These are phyloP conservation scores for Petrocephalus schoutedeni DNA, from an alignment of 2,797 vertebrate species.

Conservation along the genomic window DNA sequence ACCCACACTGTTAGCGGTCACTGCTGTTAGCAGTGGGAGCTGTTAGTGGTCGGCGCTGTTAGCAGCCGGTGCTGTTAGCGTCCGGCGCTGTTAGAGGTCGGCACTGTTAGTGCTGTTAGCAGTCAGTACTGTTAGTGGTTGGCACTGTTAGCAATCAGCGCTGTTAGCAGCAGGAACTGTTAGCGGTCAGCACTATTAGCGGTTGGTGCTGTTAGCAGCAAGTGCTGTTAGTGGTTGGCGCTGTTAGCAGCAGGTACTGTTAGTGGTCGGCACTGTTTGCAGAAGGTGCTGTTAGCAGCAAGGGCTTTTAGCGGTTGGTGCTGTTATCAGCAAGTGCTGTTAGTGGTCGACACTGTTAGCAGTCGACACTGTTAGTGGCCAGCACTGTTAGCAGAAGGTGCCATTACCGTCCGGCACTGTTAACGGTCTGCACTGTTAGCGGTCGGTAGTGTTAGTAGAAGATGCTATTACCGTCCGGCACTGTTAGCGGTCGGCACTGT, in stretches of 20 bases:
- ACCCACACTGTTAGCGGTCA: background rate
- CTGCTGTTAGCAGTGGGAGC: background rate
- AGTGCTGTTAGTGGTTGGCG: too few species aligned
- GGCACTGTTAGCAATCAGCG: too few species aligned
- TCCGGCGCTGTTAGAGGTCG: background rate
- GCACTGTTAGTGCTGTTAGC: background rate
- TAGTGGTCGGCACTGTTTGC: background rate
- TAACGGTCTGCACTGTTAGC: background rate
- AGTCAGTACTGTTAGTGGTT: too few species aligned
- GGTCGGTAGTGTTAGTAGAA: background rate
- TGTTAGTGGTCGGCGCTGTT: background rate
- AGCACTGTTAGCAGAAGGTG: too few species aligned
- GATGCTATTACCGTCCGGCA: background rate
- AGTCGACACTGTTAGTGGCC: background rate
- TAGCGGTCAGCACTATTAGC: background rate
- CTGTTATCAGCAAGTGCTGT: background rate
- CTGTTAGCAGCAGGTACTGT: too few species aligned
- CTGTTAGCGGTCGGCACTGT: background rate
- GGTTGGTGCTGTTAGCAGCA: background rate
- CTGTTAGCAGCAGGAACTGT: background rate
- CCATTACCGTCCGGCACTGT: background rate
- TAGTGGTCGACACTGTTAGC: background rate
- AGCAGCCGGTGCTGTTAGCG: background rate
- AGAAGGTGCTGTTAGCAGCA: background rate
- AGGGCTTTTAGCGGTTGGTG: background rate